Percentiles rank a stretch among this genome's conserved stretches.
phyloP scores from a whole-genome alignment of 2,113 vertebrate genomes.

The Axis porcinus region DNA sequence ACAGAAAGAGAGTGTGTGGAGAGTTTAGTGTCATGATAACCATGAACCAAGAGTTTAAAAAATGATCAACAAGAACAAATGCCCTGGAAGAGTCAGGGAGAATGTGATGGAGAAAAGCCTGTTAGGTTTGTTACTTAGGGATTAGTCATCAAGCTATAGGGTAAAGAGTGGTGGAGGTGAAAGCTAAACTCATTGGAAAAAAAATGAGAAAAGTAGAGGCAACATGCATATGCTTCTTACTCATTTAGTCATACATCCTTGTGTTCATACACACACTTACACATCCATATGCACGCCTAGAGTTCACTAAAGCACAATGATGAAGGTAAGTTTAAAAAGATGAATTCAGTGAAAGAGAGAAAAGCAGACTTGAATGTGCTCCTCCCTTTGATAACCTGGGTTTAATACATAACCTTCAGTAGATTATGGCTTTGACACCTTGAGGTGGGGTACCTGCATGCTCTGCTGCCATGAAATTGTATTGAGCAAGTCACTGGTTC shows the following conservation, averaged over 20 bases:
- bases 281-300: neutral
- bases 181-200: neutral
- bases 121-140: neutral
- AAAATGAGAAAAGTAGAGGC: neutral
- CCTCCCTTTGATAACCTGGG: neutral
- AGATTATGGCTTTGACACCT: neutral
- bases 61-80: neutral
- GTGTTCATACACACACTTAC: neutral
- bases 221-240: neutral
- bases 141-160: neutral
- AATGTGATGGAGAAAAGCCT: neutral
- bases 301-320: neutral
- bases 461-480: neutral
- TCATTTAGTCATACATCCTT: neutral
- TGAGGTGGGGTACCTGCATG: neutral
- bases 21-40: neutral
- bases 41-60: neutral
- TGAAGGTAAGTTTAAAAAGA: neutral
- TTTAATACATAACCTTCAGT: neutral
- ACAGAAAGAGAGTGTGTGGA: neutral
- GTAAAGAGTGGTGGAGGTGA: neutral
- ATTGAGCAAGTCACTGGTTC: neutral
- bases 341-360: neutral
- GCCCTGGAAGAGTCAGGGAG: neutral
- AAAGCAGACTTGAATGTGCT: neutral